These are phyloP conservation scores for Loris lydekkerianus DNA, from an alignment of 2,797 vertebrate genomes.

Conservation along the genomic window DNA sequence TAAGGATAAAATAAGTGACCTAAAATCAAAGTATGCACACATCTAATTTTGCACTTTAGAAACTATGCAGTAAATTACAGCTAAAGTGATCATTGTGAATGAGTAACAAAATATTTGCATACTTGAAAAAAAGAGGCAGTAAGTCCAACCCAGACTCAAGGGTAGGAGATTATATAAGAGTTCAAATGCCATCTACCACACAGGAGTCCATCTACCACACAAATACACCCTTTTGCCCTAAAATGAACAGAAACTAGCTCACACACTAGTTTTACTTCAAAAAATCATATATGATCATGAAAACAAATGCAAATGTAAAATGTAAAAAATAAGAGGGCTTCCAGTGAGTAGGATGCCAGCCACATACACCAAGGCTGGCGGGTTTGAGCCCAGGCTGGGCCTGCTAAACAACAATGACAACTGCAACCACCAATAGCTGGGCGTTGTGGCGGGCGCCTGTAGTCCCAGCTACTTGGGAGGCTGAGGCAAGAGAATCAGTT, in stretches of 20 bases:
- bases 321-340: conserved; percentile 23
- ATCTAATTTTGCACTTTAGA: conserved; percentile 45
- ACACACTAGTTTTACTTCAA: conserved; percentile 36
- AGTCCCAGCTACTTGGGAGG: too few relatives aligned
- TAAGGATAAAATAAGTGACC: conserved; percentile 23
- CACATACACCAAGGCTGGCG: too few relatives aligned
- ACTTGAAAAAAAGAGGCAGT: background rate
- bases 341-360: too few relatives aligned
- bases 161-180: background rate
- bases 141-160: background rate
- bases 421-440: too few relatives aligned
- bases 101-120: conserved; percentile 30
- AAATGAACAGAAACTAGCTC: background rate
- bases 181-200: background rate
- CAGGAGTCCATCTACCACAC: background rate
- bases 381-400: too few relatives aligned
- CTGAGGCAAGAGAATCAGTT: too few relatives aligned
- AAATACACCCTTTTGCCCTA: background rate
- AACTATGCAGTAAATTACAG: conserved; percentile 46
- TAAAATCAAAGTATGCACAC: background rate
- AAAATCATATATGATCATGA: conserved; percentile 1
- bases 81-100: conserved; percentile 45
- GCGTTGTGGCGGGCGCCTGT: too few relatives aligned
- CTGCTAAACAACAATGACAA: too few relatives aligned
- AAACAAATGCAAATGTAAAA: conserved; percentile 55